phyloP scores from a whole-genome alignment of 2,113 vertebrate genomes.

The Zosterops japonicus region DNA sequence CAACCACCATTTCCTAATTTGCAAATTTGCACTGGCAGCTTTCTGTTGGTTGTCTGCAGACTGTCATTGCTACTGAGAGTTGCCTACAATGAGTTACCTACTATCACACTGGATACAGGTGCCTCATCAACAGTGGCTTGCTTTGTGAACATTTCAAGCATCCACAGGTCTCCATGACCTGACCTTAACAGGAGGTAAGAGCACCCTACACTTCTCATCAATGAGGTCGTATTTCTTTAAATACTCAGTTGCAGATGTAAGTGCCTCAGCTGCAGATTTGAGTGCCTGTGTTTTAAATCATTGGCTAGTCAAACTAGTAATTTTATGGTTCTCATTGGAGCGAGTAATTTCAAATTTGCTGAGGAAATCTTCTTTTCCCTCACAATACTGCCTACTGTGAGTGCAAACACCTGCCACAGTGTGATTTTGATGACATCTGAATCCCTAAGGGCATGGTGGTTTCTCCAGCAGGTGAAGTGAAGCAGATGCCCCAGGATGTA shows the following conservation, averaged over 20 bases:
- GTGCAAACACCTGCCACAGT: neutral
- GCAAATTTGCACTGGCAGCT: neutral
- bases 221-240: neutral
- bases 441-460: neutral
- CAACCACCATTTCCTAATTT: neutral
- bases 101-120: neutral
- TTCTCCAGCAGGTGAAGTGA: neutral
- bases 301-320: neutral
- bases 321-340: neutral
- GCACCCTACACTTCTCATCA: neutral
- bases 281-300: neutral
- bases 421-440: neutral
- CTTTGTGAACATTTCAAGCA: neutral
- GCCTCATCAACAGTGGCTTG: neutral
- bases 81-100: neutral
- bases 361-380: neutral
- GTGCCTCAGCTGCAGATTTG: neutral
- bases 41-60: neutral
- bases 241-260: neutral
- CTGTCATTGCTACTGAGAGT: neutral
- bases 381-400: neutral
- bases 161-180: neutral
- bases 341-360: neutral
- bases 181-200: neutral
- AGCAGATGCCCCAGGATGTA: neutral